Evolutionary conservation across 2,888 invertebrate genomes (phyloP).

Genomic region (Allacma fusca): DNA sequence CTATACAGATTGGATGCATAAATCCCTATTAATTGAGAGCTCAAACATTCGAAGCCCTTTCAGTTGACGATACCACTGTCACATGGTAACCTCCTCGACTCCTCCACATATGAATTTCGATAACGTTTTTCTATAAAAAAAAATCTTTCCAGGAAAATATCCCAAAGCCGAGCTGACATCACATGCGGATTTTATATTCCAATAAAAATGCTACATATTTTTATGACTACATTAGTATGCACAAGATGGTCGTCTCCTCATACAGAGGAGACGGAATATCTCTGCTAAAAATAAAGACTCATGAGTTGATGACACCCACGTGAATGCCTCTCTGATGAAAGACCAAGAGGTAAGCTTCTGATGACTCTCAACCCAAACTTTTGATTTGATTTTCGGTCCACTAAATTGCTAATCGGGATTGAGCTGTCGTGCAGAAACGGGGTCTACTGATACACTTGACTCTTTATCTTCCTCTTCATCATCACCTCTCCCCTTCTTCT

Average conservation of each 20-base stretch:
- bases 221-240: too few species aligned
- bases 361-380: slow-evolving; percentile 2
- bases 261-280: too few species aligned
- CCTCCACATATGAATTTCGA: too few species aligned
- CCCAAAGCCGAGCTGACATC: too few species aligned
- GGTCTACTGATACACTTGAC: neutral
- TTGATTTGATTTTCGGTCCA: slow-evolving; percentile 36
- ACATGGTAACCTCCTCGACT: too few species aligned
- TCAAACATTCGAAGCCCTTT: neutral
- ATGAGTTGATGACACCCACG: too few species aligned
- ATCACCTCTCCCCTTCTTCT: neutral
- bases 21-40: neutral
- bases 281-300: too few species aligned
- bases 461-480: slow-evolving; percentile 11
- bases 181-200: too few species aligned
- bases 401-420: slow-evolving; percentile 30
- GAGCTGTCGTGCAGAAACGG: slow-evolving; percentile 29
- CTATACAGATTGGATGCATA: neutral
- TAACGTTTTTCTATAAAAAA: too few species aligned
- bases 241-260: too few species aligned
- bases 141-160: too few species aligned
- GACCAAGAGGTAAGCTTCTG: neutral
- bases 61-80: neutral
- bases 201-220: too few species aligned
- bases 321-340: slow-evolving; percentile 22